Evolutionary conservation across 2,113 vertebrate species (phyloP), one percentile per base, ranked within the genome.

Genomic region (Engystomops pustulosus): DNA sequence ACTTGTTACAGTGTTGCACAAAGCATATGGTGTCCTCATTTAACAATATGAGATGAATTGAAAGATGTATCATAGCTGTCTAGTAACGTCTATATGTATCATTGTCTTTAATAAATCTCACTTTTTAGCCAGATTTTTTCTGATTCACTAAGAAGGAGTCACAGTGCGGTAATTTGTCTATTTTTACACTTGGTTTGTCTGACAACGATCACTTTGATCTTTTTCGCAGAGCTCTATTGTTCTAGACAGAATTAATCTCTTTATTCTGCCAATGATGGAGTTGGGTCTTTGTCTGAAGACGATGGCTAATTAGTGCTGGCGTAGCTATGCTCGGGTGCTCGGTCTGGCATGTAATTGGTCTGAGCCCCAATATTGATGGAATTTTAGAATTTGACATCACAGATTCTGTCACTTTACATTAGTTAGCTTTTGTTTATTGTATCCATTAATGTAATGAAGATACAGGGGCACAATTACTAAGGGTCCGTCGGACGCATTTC

Each of bases 201-300:
- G 62, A 80, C 44, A 80, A 67, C 38, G 62, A 80, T 80, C n/a
- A 51, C 44, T 69, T 69, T 80, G 79, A 80, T 80, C 79, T 80
- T 69, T n/a, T 69, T 49, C 79, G 25, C 62, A 80, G 15, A n/a
- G 62, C 62, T 47, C 79, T 80, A 45, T 51, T 30, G 44, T 53
- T 69, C 18, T 47, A 80, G 79, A 67, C 78, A 80, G 41, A 51
- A 27, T 51, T 80, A 69, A 80, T 80, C 79, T 80, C 79, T 80
- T 69, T 80, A 69, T 80, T 80, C 79, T 68, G 79, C 32, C 78
- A 69, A 51, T 36, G 62, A 67, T 47, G 17, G 30, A 68, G 65
- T 25, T 80, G 62, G n/a, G 27, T 51, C 45, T 69, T 69, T 80
- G 65, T 80, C 41, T 80, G 51, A 12, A 69, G 49, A 80, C 15